Base-by-base conservation (phyloP, 2,113 vertebrate genomes). In the Natator depressus region DNA sequence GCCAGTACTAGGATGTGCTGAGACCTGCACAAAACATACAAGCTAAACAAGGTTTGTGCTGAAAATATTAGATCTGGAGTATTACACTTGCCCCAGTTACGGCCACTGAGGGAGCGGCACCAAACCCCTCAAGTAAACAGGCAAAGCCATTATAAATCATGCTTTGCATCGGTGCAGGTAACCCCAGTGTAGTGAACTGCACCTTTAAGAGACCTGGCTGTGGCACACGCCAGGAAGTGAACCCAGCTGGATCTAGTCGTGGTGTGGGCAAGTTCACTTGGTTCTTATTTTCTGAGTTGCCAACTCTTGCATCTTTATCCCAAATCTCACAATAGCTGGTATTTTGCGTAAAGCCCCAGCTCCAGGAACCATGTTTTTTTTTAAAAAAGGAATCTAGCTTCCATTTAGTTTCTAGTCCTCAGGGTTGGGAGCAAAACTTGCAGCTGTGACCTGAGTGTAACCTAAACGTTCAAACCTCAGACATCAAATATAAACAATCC, bases 51-150 rank as follows among this genome's bases (percentile, higher is more conserved):
- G 82, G 31, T 0, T 0, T 54, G 80, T 53, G 35, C 12, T 80
- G 92, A 85, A 82, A 93, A 47, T 0, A 6, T 57, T 27, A 57
- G 17, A 69, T 13, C 16, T n/a, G 29, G 35, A 88, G 24, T 0
- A 0, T 1, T 0, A 0, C 24, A 11, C 6, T 75, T 76, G n/a
- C 20, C 10, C 11, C 72, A 42, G 38, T 46, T 38, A 46, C 2
- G 3, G 38, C 9, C 20, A 76, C 22, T 6, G 42, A 55, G 10
- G 29, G 80, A 2, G 0, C 0, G 78, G 19, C 5, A 42, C 4
- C 14, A 29, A 88, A 3, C 46, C 4, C 69, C 4, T 25, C 4
- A 51, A 79, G 82, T 72, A 59, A 46, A 22, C 25, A 72, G 72
- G 16, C 5, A 75, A 51, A 92, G 42, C 54, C 49, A 6, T 10